Conservation (phyloP, 2,888 invertebrate genomes). For the Morpho achilles region DNA sequence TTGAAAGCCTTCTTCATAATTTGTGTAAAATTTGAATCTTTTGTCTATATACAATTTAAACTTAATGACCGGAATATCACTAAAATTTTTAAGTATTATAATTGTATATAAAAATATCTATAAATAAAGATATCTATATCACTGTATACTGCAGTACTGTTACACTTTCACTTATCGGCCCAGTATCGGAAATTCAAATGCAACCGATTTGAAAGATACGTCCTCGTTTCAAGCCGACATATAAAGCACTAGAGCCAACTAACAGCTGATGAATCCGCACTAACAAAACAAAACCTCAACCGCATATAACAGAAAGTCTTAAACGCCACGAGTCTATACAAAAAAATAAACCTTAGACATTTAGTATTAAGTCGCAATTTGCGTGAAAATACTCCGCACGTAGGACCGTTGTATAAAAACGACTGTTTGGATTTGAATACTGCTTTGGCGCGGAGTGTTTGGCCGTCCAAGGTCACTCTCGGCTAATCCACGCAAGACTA, state of each 20-base stretch:
- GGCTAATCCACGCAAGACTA: slow-evolving; percentile 65
- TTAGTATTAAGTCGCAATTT: slow-evolving; percentile 42
- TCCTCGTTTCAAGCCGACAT: slow-evolving; percentile 47
- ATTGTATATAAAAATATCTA: not conserved
- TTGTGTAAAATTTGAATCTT: too few species aligned
- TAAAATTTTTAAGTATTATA: not conserved
- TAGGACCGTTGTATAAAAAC: slow-evolving; percentile 57
- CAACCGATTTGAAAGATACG: slow-evolving; percentile 39
- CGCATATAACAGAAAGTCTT: slow-evolving; percentile 33
- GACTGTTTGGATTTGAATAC: slow-evolving; percentile 71
- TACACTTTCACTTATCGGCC: slow-evolving; percentile 19
- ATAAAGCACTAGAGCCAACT: slow-evolving; percentile 54
- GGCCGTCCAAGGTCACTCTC: slow-evolving; percentile 67
- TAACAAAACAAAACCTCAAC: slow-evolving; percentile 60
- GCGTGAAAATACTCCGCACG: slow-evolving; percentile 49
- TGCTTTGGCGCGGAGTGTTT: slow-evolving; percentile 45
- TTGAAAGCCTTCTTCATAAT: too few species aligned
- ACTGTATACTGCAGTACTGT: slow-evolving; percentile 9
- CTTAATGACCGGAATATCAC: not conserved
- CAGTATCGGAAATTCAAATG: slow-evolving; percentile 8
- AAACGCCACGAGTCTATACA: slow-evolving; percentile 36
- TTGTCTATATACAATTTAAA: too few species aligned
- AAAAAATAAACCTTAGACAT: slow-evolving; percentile 44
- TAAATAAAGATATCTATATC: slow-evolving; percentile 11
- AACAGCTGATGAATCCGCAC: slow-evolving; percentile 73